phyloP scores from a whole-genome alignment of 2,797 vertebrate species.

The Acrocephalus scirpaceus region DNA sequence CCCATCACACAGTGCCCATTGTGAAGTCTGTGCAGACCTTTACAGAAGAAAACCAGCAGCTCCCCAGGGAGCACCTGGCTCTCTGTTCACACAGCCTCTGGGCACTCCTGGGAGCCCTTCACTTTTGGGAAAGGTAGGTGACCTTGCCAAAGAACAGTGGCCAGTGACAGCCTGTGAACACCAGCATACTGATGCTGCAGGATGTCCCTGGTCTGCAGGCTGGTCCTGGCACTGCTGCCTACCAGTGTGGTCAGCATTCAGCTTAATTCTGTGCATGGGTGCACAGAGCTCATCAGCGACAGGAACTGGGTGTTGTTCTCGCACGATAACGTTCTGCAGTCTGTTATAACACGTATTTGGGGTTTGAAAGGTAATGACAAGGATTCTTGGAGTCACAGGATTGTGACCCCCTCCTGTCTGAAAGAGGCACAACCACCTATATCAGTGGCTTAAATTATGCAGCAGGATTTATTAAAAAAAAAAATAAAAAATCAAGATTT shows the following conservation, averaged over 20 bases:
- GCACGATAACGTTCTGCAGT: background rate
- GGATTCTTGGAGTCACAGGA: background rate
- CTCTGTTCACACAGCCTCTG: background rate
- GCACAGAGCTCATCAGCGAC: too few species aligned
- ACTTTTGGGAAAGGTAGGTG: background rate
- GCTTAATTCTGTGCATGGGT: fast-evolving
- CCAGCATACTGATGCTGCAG: background rate
- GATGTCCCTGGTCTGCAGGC: background rate
- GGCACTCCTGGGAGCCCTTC: background rate
- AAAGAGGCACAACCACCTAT: background rate
- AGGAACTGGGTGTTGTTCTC: background rate
- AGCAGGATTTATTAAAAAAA: background rate
- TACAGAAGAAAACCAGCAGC: background rate
- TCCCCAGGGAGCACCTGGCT: background rate
- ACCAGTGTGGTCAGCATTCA: fast-evolving
- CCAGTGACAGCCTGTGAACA: background rate
- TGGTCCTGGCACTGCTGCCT: background rate
- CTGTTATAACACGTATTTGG: fast-evolving
- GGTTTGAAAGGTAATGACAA: background rate
- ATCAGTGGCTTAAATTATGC: background rate
- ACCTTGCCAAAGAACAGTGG: background rate
- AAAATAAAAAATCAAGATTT: background rate
- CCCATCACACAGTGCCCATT: background rate
- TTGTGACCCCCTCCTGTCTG: background rate
- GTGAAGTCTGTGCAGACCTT: background rate